These are phyloP conservation scores for Brachypodius melanocephalos DNA, from an alignment of 2,113 vertebrate species.

Conservation along the genomic window DNA sequence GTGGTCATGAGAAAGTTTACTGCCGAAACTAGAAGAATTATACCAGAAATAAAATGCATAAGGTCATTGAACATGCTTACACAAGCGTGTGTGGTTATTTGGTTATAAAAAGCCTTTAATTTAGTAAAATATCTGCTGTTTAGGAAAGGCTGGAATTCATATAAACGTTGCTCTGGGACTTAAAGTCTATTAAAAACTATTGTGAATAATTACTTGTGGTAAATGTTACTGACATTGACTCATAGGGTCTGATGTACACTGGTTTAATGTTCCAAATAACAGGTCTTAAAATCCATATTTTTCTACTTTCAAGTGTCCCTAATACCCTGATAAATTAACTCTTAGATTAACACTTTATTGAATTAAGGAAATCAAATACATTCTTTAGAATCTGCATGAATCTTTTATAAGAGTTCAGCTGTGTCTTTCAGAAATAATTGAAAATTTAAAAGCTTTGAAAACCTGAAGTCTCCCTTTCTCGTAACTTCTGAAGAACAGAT, in stretches of 20 bases:
- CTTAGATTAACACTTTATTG: not conserved
- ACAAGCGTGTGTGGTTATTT: not conserved
- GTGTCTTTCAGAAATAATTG: not conserved
- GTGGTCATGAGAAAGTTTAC: not conserved
- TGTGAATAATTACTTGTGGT: constrained; percentile 17
- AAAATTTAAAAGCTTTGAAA: not conserved
- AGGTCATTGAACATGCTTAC: not conserved
- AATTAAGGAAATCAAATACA: not conserved
- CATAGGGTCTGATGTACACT: not conserved
- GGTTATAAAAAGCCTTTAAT: not conserved
- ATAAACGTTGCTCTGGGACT: not conserved
- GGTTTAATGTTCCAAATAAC: not conserved
- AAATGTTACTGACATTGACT: not conserved
- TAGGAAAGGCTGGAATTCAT: not conserved
- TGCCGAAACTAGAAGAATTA: not conserved
- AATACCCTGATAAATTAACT: not conserved
- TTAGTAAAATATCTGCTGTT: constrained; percentile 17
- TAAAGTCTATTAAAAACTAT: not conserved
- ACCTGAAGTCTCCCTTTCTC: not conserved
- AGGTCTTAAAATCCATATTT: not conserved
- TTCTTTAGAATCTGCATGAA: not conserved
- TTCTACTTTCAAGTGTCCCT: not conserved
- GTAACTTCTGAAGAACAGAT: not conserved
- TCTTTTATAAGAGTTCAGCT: not conserved
- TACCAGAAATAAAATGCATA: not conserved